phyloP scores from a whole-genome alignment of 2,888 invertebrate genomes.

The Chymomyza amoena region DNA sequence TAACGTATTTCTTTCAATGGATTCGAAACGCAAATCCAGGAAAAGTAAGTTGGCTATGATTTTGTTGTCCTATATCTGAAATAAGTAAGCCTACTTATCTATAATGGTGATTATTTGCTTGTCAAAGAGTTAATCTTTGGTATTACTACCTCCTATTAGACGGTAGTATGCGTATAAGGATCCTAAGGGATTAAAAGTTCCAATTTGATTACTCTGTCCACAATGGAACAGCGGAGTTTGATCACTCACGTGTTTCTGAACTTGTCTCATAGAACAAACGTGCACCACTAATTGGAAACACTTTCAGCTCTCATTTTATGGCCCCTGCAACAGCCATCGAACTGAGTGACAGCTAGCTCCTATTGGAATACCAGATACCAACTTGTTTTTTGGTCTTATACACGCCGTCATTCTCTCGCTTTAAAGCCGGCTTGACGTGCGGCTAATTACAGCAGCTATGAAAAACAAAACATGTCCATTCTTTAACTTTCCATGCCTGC shows the following conservation, averaged over 20 bases:
- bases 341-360: not conserved
- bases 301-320: slow-evolving; percentile 3
- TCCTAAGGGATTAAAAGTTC: too few relatives aligned
- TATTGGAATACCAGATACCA: not conserved
- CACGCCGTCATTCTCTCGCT: not conserved
- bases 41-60: too few relatives aligned
- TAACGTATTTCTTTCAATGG: too few relatives aligned
- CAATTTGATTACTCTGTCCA: too few relatives aligned
- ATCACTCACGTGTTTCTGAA: not conserved
- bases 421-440: slow-evolving; percentile 40
- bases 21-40: too few relatives aligned
- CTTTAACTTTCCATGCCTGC: slow-evolving; percentile 31
- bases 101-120: too few relatives aligned
- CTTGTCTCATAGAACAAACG: not conserved
- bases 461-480: slow-evolving; percentile 28
- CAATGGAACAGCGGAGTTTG: not conserved
- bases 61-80: too few relatives aligned
- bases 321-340: not conserved
- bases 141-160: too few relatives aligned
- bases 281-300: not conserved
- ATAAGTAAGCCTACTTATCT: too few relatives aligned
- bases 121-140: too few relatives aligned
- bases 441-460: slow-evolving; percentile 51
- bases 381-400: not conserved
- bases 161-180: too few relatives aligned